A percentile compares a stretch with the other conserved stretches of the same genome.
phyloP scores from a whole-genome alignment of 2,113 vertebrate species.

The Mesitornis unicolor region DNA sequence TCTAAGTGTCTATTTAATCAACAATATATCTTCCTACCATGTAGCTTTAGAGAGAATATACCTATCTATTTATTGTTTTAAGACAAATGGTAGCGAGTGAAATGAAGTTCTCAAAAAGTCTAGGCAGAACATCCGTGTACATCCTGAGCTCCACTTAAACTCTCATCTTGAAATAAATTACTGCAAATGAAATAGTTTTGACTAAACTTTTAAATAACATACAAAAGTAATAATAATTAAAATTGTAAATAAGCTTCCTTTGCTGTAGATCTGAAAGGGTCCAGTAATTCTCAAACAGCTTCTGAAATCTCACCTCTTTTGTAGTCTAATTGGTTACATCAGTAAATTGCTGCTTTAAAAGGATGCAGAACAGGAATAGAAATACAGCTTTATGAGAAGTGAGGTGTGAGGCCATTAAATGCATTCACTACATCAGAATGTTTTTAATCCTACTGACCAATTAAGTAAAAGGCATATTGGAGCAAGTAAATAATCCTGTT shows the following conservation, averaged over 20 bases:
- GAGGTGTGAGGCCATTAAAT: constrained; percentile 72
- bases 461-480: constrained; percentile 62
- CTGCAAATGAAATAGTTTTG: neutral
- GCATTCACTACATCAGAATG: constrained; percentile 27
- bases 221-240: neutral
- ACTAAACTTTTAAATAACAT: neutral
- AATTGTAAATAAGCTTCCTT: neutral
- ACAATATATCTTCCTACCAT: neutral
- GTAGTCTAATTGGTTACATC: constrained; percentile 68
- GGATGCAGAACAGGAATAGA: constrained; percentile 58
- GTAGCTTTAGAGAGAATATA: neutral
- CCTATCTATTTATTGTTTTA: neutral
- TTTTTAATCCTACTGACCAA: constrained; percentile 66
- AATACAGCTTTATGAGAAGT: constrained; percentile 46
- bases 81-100: neutral
- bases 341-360: constrained; percentile 64
- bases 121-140: neutral
- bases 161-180: constrained; percentile 2
- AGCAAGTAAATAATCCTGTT: neutral
- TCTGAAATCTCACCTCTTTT: constrained; percentile 56
- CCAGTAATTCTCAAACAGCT: neutral
- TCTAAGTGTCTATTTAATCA: neutral
- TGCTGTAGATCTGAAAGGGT: neutral
- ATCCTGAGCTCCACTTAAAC: neutral
- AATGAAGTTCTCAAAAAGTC: neutral